Percentiles rank a stretch among this genome's conserved stretches.
These are phyloP conservation scores for Perizoma affinitatum DNA, from an alignment of 2,888 invertebrate species.

Conservation along the genomic window DNA sequence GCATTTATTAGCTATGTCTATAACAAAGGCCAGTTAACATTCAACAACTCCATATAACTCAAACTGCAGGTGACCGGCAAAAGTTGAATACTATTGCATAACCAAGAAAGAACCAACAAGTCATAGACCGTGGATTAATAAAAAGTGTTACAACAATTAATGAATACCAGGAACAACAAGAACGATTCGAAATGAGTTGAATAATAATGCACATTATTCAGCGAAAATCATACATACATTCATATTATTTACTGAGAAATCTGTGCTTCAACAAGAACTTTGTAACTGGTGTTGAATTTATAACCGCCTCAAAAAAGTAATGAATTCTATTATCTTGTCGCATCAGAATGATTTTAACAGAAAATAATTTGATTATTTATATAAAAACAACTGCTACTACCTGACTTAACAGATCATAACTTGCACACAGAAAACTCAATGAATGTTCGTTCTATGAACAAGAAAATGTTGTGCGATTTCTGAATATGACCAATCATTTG, in stretches of 20 bases:
- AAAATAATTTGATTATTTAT: not conserved
- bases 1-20: slow-evolving; percentile 54
- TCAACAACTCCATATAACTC: slow-evolving; percentile 54
- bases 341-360: slow-evolving; percentile 10
- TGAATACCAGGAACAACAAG: slow-evolving; percentile 32
- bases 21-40: slow-evolving; percentile 53
- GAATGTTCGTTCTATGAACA: no score
- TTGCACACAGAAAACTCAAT: no score
- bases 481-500: no score
- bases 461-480: no score
- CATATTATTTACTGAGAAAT: slow-evolving; percentile 44
- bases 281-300: slow-evolving; percentile 44
- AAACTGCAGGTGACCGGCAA: slow-evolving; percentile 59
- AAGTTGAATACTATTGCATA: slow-evolving; percentile 48
- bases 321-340: slow-evolving; percentile 18
- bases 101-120: slow-evolving; percentile 38
- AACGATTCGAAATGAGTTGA: slow-evolving; percentile 43
- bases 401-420: no score
- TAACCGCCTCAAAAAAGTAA: slow-evolving; percentile 36
- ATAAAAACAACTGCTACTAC: no score
- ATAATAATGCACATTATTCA: slow-evolving; percentile 44
- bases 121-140: slow-evolving; percentile 26
- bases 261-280: slow-evolving; percentile 42
- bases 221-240: slow-evolving; percentile 40
- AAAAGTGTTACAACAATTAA: slow-evolving; percentile 23